Base-by-base conservation (phyloP, 2,888 invertebrate genomes). In the Philaethria dido region DNA sequence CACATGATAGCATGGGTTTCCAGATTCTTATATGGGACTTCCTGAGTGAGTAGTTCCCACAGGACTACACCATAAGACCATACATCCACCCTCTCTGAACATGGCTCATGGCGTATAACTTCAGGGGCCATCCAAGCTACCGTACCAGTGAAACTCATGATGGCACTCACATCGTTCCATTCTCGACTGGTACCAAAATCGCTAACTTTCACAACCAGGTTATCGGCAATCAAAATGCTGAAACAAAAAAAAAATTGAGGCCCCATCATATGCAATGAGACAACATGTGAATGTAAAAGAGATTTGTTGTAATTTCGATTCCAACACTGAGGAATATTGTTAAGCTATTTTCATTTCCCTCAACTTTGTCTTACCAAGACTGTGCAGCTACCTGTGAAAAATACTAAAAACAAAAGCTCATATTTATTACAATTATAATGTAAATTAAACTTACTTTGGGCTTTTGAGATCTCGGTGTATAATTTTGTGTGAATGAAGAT, bases 101-200 rank as follows among this genome's bases (percentile, higher is more conserved):
- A 99, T 0, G 97, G 98, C 82, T 99, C 98, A 82, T 98, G 98
- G 69, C 98, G 95, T 74, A 99, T 99, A 47, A 99, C 97, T 92
- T 99, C 99, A 0, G 99, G 99, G 0, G 99, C 99, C 99, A 99
- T 99, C 99, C 99, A 99, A 0, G 99, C 98, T 0, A 99, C 98
- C 0, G 99, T 99, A 47, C 99, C 99, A 2, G 98, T 98, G 88
- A 99, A 99, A 72, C 98, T 88, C 99, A 99, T 99, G 80, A 97
- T 96, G 50, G 98, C 97, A 83, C 98, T 98, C 47, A 97, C 97
- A 82, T 98, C 97, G 86, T 98, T 97, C 97, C 98, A 98, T 78
- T 98, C 97, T 66, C 98, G 95, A 77, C 98, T 97, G 0, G 99
- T 99, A 20, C 99, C 99, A 86, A 99, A 99, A 87, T 99, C 99